A percentile compares a stretch with the other conserved stretches of the same genome.
phyloP scores from a whole-genome alignment of 2,888 invertebrate genomes.

The Machimus rusticus region DNA sequence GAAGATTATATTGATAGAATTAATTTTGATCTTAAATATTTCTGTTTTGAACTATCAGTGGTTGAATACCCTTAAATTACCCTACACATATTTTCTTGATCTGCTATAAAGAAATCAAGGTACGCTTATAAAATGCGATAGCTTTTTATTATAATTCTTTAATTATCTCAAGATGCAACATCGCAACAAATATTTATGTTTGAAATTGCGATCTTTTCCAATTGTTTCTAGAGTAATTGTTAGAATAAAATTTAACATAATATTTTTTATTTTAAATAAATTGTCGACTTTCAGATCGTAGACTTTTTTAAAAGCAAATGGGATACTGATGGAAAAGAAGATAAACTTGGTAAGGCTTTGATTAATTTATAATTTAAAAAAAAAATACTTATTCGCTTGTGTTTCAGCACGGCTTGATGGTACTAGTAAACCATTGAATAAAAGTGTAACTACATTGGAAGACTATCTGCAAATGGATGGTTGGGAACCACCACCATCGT shows the following conservation, averaged over 20 bases:
- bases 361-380: not conserved
- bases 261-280: slow-evolving; percentile 22
- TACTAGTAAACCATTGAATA: slow-evolving; percentile 75
- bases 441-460: slow-evolving; percentile 75
- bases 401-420: slow-evolving; percentile 92
- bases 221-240: not conserved
- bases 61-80: not conserved
- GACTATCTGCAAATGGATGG: slow-evolving; percentile 88
- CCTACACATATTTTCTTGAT: not conserved
- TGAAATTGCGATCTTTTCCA: too few species aligned
- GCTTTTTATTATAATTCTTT: too few species aligned
- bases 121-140: too few species aligned
- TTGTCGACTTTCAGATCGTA: slow-evolving; percentile 54
- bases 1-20: not conserved
- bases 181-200: too few species aligned
- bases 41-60: not conserved
- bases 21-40: not conserved
- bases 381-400: slow-evolving; percentile 50
- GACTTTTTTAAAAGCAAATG: slow-evolving; percentile 74
- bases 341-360: slow-evolving; percentile 78
- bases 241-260: not conserved
- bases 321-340: slow-evolving; percentile 84
- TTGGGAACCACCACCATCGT: slow-evolving; percentile 68
- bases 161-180: too few species aligned
- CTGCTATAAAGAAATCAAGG: too few species aligned